These are phyloP conservation scores for Diarsia mendica DNA, from an alignment of 2,888 invertebrate species.

Conservation along the genomic window DNA sequence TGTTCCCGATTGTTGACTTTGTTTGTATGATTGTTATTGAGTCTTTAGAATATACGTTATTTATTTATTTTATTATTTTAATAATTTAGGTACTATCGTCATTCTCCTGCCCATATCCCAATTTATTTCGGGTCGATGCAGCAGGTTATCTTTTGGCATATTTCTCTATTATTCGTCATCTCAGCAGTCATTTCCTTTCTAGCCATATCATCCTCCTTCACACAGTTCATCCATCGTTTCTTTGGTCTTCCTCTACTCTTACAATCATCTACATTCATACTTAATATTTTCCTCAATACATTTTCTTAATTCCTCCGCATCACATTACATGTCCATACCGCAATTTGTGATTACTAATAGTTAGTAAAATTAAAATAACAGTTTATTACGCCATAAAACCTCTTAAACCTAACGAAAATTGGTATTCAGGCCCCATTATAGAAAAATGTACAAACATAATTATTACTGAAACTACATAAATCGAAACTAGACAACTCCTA, in stretches of 20 bases:
- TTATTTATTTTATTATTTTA: conserved; percentile 15
- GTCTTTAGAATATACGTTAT: conserved; percentile 34
- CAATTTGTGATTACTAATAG: background rate
- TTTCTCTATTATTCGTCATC: no score
- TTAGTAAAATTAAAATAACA: background rate
- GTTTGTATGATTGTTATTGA: conserved; percentile 25
- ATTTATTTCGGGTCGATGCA: no score
- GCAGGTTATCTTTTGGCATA: no score
- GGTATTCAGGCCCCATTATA: background rate
- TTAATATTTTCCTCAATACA: no score
- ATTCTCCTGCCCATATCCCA: no score
- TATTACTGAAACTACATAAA: background rate
- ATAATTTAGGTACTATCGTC: background rate
- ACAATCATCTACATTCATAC: no score
- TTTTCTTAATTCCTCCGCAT: no score
- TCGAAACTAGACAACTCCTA: background rate
- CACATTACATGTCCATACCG: no score
- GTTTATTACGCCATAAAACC: background rate
- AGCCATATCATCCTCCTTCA: no score
- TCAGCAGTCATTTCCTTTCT: no score
- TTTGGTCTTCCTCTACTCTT: no score
- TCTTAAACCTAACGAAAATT: background rate
- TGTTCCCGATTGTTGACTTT: conserved; percentile 4
- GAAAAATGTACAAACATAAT: background rate
- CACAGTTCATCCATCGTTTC: no score